Evolutionary conservation across 2,888 invertebrate species (phyloP), one percentile per base, ranked within the genome.

Genomic region (Amblyjoppa proteus): DNA sequence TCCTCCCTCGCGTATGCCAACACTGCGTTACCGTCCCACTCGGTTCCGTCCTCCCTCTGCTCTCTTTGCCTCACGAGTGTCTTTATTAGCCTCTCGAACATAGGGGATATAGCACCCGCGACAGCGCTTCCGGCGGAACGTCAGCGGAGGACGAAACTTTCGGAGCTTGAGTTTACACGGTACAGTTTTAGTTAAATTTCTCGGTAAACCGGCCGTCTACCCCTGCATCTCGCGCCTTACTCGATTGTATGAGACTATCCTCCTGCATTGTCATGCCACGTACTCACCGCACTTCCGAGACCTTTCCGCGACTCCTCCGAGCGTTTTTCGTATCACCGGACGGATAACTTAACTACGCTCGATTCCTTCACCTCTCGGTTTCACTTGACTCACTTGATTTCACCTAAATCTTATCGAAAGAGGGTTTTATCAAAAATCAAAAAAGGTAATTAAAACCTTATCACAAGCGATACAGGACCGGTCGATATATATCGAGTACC

Each of bases 31-130:
- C 45, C 56, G 53, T 56, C 74, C 64, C 80, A 28, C 64, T 11
- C 49, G 61, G 28, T 61, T 74, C 45, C n/a, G 31, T 75, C 61
- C 61, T 31, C 34, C 31, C 38, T 75, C 68, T 53, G 53, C 61
- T 66, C 61, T 38, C 66, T 77, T 77, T 66, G 76, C 76, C 76
- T 71, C 79, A 25, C 79, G 71, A 71, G 69, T 73, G 64, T 83
- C 77, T 86, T 83, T 83, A 85, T 81, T 80, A 81, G 76, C 68
- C 76, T 64, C 69, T 81, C 83, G 76, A 71, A 73, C 77, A 66
- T 45, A 69, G 61, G 38, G 41, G 53, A 25, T 49, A 20, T 31
- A 41, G 25, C 69, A 58, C 64, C 41, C 20, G 64, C 34, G 68
- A 41, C 49, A 83, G 73, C 41, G 79, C 76, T 83, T 68, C 53